Base-by-base conservation (phyloP, 2,888 invertebrate species). In the Hypselothyrea guttata region DNA sequence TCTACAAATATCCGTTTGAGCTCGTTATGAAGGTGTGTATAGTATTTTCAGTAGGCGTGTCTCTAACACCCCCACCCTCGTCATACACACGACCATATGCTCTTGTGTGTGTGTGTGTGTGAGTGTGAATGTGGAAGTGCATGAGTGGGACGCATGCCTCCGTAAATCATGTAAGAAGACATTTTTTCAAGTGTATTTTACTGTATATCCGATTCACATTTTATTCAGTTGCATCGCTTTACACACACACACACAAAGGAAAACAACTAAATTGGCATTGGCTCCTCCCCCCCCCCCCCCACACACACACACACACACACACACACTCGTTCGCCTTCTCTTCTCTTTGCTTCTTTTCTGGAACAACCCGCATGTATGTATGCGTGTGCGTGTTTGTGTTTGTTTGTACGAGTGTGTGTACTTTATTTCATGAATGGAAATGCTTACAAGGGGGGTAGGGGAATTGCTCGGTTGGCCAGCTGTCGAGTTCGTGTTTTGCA, bases 1-100 rank as follows among this genome's bases (percentile, higher is more conserved):
- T 98, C 76, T 98, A 98, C 92, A 97, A 97, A 91, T 94, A 95
- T 90, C 95, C 97, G 47, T 98, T 98, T 91, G 97, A 98, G 91
- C 93, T 98, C 90, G 97, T 98, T 82, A 98, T 98, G 98, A 95
- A 95, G 92, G 97, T 97, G 91, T 93, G 96, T 83, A 81, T 71
- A 54, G 63, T 68, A 59, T 74, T 77, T 77, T 70, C 59, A 60
- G 59, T 63, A 57, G 71, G 68, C 71, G 68, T 71, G 53, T 38
- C 53, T 42, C 53, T 46, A 45, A 48, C 49, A 22, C 45, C 30
- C 27, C 41, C 27, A 1, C 27, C 18, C 7, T n/a, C 11, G 28
- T 7, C 31, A 40, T 27, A 42, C 34, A 22, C 34, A 27, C 8
- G 11, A 33, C 22, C 8, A 7, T 16, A 7, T 33, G 11, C 13